phyloP scores from a whole-genome alignment of 2,888 invertebrate genomes.

The Raillietiella orientalis region DNA sequence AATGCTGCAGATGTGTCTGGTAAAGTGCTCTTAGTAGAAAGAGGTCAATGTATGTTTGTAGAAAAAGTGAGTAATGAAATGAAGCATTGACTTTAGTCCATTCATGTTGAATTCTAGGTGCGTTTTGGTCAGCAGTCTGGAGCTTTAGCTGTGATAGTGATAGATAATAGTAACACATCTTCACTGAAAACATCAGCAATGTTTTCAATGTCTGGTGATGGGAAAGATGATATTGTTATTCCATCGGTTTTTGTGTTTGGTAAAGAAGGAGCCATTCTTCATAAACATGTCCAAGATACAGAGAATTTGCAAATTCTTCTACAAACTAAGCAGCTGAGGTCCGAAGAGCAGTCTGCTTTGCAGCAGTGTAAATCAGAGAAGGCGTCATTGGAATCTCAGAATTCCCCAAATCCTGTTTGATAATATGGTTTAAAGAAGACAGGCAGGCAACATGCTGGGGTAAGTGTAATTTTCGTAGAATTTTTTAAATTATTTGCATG shows the following conservation, averaged over 20 bases:
- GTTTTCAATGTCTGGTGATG: constrained; percentile 93
- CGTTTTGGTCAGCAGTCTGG: constrained; percentile 46
- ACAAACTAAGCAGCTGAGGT: no score
- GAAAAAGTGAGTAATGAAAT: constrained; percentile 28
- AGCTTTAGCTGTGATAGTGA: constrained; percentile 48
- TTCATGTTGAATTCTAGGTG: constrained; percentile 20
- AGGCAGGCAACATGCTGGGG: no score
- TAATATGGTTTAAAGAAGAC: no score
- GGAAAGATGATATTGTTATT: constrained; percentile 37
- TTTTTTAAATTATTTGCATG: no score
- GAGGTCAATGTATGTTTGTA: constrained; percentile 83
- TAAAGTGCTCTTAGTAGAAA: constrained; percentile 47
- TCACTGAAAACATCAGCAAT: constrained; percentile 39
- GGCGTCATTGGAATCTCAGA: no score
- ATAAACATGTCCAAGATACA: no score
- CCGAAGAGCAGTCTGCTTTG: no score
- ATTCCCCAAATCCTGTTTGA: no score
- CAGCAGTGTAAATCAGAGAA: no score
- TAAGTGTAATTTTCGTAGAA: no score
- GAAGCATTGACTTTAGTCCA: constrained; percentile 1
- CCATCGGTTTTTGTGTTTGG: constrained; percentile 69
- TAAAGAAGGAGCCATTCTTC: constrained; percentile 34
- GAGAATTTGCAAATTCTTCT: no score
- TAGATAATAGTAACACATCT: constrained; percentile 44
- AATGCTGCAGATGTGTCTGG: constrained; percentile 25